Evolutionary conservation across 2,113 vertebrate species (phyloP).

Genomic region (Prunella fulvescens): DNA sequence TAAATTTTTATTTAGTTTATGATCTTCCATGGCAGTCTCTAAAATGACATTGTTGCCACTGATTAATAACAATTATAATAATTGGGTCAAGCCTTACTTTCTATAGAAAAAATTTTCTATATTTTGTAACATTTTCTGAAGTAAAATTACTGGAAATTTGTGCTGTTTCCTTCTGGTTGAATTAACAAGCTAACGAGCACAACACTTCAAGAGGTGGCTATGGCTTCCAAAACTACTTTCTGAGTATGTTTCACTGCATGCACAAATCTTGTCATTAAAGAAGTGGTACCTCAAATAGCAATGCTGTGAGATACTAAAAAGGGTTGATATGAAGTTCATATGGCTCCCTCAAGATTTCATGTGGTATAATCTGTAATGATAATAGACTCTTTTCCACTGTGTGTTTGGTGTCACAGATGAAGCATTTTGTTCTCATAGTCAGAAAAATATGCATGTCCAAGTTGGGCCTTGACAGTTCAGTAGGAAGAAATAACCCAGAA

Average conservation of each 20-base stretch:
- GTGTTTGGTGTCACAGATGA: background rate
- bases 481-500: background rate
- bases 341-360: background rate
- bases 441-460: background rate
- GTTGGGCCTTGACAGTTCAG: background rate
- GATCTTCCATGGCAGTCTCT: background rate
- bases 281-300: background rate
- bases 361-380: background rate
- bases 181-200: background rate
- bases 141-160: background rate
- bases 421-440: background rate
- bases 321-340: background rate
- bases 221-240: background rate
- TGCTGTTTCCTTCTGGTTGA: background rate
- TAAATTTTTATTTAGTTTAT: background rate
- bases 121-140: background rate
- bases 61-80: background rate
- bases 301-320: background rate
- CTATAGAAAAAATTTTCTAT: background rate
- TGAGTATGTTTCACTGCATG: background rate
- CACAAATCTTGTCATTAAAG: background rate
- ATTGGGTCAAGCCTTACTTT: background rate
- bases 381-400: background rate
- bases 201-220: background rate
- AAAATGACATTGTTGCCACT: background rate